These are phyloP conservation scores for Latrodectus geometricus DNA, from an alignment of 1,140 invertebrate species.

Conservation along the genomic window DNA sequence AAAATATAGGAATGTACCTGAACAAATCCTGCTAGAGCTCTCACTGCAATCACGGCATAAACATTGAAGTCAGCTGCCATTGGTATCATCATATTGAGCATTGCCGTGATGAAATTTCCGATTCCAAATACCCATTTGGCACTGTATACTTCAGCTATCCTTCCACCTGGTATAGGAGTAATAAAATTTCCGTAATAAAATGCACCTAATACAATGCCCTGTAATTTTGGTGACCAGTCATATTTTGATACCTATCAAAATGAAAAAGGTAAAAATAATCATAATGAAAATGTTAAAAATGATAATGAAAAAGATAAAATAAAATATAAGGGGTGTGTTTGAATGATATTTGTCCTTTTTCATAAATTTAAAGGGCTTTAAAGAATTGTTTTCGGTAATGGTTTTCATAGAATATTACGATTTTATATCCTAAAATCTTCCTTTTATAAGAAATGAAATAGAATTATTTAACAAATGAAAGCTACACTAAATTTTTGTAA, in stretches of 20 bases:
- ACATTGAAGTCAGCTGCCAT: slow-evolving; percentile 66
- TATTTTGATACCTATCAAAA: slow-evolving; percentile 70
- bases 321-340: no score
- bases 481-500: no score
- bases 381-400: no score
- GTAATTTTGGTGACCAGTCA: slow-evolving; percentile 78
- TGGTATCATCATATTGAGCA: slow-evolving; percentile 21
- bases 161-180: slow-evolving; percentile 66
- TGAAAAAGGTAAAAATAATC: no score
- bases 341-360: no score
- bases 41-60: slow-evolving; percentile 52
- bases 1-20: slow-evolving; percentile 40
- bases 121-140: slow-evolving; percentile 33
- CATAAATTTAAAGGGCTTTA: no score
- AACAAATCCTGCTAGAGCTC: slow-evolving; percentile 61
- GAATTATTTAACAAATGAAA: no score
- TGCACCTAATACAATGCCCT: slow-evolving; percentile 78
- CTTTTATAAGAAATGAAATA: no score
- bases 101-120: background rate
- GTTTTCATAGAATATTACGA: no score
- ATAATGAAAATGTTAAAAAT: no score
- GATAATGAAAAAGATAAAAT: no score
- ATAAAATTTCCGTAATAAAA: slow-evolving; percentile 71
- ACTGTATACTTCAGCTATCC: slow-evolving; percentile 66
- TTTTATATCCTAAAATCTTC: no score